Evolutionary conservation across 2,888 invertebrate genomes (phyloP).

Genomic region (Aphidoletes aphidimyza): DNA sequence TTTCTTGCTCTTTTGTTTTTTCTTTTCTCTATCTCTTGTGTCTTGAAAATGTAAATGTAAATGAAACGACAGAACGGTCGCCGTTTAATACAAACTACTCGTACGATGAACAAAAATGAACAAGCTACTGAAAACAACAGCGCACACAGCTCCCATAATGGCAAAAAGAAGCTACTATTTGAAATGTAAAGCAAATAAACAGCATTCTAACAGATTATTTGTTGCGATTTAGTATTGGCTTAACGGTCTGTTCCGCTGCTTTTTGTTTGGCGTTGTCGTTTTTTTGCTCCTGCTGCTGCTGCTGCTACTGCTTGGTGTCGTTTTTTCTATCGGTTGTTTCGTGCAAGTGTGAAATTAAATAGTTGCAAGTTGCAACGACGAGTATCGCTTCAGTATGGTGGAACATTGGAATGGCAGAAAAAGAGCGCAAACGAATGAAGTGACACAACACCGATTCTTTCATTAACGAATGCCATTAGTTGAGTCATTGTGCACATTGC

Average conservation of each 20-base stretch:
- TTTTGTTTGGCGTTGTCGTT: background rate
- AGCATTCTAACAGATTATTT: background rate
- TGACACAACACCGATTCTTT: conserved; percentile 34
- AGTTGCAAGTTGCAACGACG: background rate
- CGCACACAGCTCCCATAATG: background rate
- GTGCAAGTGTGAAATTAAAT: conserved; percentile 14
- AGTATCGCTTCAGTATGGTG: too few relatives aligned
- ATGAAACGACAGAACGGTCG: conserved; percentile 7
- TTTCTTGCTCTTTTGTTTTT: background rate
- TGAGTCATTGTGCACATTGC: background rate
- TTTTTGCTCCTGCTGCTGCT: too few relatives aligned
- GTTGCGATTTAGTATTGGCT: conserved; percentile 21
- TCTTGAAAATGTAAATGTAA: background rate
- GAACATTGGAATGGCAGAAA: background rate
- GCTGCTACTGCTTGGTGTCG: too few relatives aligned
- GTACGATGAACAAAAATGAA: background rate
- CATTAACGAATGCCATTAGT: conserved; percentile 42
- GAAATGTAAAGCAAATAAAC: conserved; percentile 14
- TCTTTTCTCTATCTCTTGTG: too few relatives aligned
- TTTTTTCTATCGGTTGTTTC: background rate
- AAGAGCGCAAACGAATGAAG: background rate
- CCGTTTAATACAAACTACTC: background rate
- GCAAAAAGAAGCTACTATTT: conserved; percentile 25
- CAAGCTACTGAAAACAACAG: background rate
- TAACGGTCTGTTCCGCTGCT: background rate